phyloP scores from a whole-genome alignment of 2,888 invertebrate species.

The Colletes collaris region DNA sequence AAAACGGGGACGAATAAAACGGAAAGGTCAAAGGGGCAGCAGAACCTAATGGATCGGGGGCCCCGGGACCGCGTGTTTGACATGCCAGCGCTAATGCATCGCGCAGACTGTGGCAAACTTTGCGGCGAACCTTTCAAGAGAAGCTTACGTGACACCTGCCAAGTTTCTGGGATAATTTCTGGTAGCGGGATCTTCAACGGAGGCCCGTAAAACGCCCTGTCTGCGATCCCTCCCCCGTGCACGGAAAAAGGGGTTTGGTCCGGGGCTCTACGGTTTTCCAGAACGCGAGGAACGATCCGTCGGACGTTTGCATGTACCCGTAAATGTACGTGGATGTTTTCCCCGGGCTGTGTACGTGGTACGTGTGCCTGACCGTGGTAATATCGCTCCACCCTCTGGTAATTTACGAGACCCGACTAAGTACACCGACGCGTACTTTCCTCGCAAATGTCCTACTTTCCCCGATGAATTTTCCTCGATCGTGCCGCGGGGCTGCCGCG shows the following conservation, averaged over 20 bases:
- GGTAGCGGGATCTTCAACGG: constrained; percentile 37
- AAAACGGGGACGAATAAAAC: no score
- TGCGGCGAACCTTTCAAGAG: constrained; percentile 36
- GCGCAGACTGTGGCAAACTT: constrained; percentile 25
- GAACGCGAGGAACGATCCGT: constrained; percentile 25
- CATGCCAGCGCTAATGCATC: neutral
- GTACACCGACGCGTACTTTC: constrained; percentile 53
- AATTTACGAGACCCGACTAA: constrained; percentile 63
- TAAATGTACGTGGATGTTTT: constrained; percentile 17
- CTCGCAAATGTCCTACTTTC: constrained; percentile 53
- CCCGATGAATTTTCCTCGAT: constrained; percentile 60
- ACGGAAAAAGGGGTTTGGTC: constrained; percentile 38
- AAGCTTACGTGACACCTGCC: constrained; percentile 56
- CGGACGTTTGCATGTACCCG: constrained; percentile 23
- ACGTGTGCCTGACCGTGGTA: constrained; percentile 48
- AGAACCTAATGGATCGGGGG: no score
- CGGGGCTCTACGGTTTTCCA: neutral
- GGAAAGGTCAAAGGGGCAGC: no score
- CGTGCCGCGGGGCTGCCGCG: constrained; percentile 18
- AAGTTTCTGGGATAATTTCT: constrained; percentile 61
- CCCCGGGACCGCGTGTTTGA: no score
- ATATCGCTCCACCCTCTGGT: constrained; percentile 59
- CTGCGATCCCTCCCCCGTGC: constrained; percentile 30
- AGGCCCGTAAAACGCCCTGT: constrained; percentile 50
- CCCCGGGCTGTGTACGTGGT: constrained; percentile 6